phyloP scores from a whole-genome alignment of 2,888 invertebrate genomes.

The Calliphora vomitoria region DNA sequence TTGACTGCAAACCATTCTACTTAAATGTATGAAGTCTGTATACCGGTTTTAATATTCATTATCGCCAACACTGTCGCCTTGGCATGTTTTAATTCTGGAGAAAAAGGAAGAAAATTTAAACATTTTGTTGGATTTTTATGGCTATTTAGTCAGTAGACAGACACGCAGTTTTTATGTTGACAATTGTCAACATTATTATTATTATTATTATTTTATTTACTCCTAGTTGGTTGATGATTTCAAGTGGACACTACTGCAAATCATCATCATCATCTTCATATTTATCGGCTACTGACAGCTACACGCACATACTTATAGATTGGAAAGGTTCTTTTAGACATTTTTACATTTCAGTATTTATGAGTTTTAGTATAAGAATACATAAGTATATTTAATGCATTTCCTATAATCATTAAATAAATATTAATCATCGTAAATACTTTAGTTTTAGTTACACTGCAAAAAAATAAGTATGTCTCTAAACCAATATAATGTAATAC shows the following conservation, averaged over 20 bases:
- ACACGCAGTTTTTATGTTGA: conserved; percentile 46
- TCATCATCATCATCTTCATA: conserved; percentile 30
- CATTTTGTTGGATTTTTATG: conserved; percentile 26
- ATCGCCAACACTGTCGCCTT: not conserved
- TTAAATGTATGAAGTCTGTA: not conserved
- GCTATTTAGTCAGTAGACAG: conserved; percentile 26
- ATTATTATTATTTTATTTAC: conserved; percentile 23
- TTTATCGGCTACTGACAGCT: conserved; percentile 52
- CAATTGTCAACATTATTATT: conserved; percentile 22
- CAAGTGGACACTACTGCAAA: conserved; percentile 42
- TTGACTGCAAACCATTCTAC: not conserved
- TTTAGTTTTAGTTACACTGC: not conserved
- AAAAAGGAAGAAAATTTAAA: conserved; percentile 2
- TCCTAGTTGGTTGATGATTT: conserved; percentile 17
- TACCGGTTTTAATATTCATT: conserved; percentile 8
- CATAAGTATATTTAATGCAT: conserved; percentile 26
- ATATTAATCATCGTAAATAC: conserved; percentile 34
- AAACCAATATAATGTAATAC: too few species aligned
- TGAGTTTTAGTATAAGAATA: not conserved
- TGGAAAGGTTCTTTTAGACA: not conserved
- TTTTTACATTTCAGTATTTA: not conserved
- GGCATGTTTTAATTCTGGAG: not conserved
- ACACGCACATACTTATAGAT: conserved; percentile 14
- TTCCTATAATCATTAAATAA: conserved; percentile 59
- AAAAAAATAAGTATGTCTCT: too few species aligned